Conservation (phyloP, 2,113 vertebrate species). For the Alexandromys fortis region DNA sequence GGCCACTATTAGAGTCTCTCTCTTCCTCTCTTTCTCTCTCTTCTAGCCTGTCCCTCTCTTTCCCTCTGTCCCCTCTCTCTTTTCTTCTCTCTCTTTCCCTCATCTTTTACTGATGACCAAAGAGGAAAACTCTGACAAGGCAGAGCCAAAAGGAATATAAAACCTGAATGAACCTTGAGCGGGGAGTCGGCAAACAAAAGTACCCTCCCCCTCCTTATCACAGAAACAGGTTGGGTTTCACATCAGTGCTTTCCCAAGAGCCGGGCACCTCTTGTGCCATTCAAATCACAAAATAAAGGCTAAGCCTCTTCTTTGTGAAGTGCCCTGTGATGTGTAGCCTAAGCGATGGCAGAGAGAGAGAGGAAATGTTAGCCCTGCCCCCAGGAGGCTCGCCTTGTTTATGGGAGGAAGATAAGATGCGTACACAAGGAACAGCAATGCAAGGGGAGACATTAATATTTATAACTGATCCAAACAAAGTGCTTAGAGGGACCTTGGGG, state of each 20-base stretch:
- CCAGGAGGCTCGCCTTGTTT: background rate
- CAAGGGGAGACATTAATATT: conserved; percentile 54
- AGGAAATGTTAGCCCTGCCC: background rate
- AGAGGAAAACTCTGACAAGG: background rate
- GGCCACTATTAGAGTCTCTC: background rate
- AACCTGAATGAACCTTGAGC: background rate
- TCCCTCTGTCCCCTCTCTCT: background rate
- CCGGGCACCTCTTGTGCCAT: background rate
- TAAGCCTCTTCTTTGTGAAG: background rate
- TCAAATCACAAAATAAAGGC: background rate
- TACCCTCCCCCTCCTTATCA: background rate
- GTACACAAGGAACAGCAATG: conserved; percentile 3
- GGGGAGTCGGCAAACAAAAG: background rate
- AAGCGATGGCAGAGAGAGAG: background rate
- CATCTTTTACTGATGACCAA: background rate
- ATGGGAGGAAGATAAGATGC: conserved; percentile 1
- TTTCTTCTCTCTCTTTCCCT: background rate
- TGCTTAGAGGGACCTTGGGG: background rate
- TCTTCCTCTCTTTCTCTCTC: no score
- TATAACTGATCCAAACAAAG: conserved; percentile 41
- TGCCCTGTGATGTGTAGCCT: background rate
- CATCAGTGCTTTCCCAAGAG: background rate
- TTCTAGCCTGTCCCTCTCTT: background rate
- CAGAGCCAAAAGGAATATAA: background rate
- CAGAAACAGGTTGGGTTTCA: background rate